Conservation (phyloP, 64 coral and sea anemone genomes). For the Montipora capricornis region DNA sequence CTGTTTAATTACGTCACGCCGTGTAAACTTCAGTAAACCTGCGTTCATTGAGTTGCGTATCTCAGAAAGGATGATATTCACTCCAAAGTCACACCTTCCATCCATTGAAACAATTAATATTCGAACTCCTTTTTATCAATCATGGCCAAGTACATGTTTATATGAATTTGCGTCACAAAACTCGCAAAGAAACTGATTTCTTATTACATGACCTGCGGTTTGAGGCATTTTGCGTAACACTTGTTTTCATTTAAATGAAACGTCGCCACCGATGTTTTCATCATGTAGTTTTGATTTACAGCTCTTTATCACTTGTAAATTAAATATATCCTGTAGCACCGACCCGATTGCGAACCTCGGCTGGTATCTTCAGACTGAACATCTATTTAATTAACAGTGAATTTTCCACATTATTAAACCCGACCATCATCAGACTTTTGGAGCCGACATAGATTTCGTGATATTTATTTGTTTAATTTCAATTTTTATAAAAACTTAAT, state of each 20-base stretch:
- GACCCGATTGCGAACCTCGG: background rate
- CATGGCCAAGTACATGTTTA: too few relatives aligned
- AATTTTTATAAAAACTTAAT: background rate
- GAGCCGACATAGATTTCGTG: slow-evolving; percentile 8
- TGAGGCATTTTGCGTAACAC: background rate
- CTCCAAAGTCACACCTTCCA: too few relatives aligned
- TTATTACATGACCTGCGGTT: too few relatives aligned
- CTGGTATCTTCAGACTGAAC: background rate
- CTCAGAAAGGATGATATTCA: too few relatives aligned
- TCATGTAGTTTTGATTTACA: slow-evolving; percentile 26
- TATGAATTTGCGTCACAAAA: too few relatives aligned
- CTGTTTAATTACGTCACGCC: background rate
- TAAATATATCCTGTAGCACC: slow-evolving; percentile 22
- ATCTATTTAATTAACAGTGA: slow-evolving; percentile 26
- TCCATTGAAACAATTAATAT: too few relatives aligned
- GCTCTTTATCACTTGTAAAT: slow-evolving; percentile 15
- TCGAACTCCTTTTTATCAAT: too few relatives aligned
- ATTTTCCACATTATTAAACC: background rate
- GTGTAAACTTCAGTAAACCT: background rate
- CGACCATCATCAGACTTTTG: background rate
- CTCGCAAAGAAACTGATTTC: too few relatives aligned
- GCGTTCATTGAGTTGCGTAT: too few relatives aligned
- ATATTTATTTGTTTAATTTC: background rate
- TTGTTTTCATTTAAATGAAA: background rate
- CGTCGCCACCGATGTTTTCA: background rate